These are phyloP conservation scores for Trichopria drosophilae DNA, from an alignment of 2,888 invertebrate species.

Conservation along the genomic window DNA sequence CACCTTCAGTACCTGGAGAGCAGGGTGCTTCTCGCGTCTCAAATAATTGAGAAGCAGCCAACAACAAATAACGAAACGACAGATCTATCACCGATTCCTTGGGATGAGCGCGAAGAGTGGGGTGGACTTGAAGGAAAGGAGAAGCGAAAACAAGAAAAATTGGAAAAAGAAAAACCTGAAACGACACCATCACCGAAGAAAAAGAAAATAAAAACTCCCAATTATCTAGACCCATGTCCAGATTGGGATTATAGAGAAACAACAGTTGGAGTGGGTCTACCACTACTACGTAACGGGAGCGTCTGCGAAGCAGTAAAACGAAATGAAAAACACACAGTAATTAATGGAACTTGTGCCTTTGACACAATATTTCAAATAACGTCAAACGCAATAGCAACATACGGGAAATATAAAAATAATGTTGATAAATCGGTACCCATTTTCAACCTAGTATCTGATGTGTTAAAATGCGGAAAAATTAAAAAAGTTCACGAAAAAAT, in stretches of 20 bases:
- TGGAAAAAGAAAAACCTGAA: not conserved
- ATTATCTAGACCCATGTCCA: not conserved
- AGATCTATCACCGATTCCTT: not conserved
- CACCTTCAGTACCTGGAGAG: slow-evolving; percentile 23
- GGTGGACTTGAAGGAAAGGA: too few relatives aligned
- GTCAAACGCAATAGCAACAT: not conserved
- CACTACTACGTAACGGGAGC: not conserved
- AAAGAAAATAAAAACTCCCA: too few relatives aligned
- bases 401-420: not conserved
- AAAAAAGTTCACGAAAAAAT: too few relatives aligned
- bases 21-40: too few relatives aligned
- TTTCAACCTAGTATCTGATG: too few relatives aligned
- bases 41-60: slow-evolving; percentile 7
- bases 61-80: not conserved
- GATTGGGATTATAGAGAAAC: not conserved
- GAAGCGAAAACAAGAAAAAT: too few relatives aligned
- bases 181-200: not conserved
- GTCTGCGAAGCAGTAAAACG: not conserved
- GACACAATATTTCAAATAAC: not conserved
- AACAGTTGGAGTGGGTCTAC: not conserved
- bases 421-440: too few relatives aligned
- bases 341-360: not conserved
- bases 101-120: too few relatives aligned
- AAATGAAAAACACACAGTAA: not conserved
- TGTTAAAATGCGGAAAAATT: too few relatives aligned